Conservation (phyloP, 2,888 invertebrate species). For the Pterostichus niger region DNA sequence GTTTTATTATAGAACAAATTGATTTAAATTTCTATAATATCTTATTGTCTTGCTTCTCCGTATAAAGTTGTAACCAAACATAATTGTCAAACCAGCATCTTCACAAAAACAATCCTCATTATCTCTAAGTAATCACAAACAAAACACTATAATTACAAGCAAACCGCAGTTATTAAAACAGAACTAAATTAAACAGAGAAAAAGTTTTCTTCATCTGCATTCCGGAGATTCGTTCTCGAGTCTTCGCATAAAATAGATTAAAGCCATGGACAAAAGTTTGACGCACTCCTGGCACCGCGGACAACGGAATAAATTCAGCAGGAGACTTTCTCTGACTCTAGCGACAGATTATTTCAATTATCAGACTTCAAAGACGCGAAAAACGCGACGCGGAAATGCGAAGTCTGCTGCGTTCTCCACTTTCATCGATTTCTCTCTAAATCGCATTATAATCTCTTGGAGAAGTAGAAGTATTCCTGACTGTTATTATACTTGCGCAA, state of each 20-base stretch:
- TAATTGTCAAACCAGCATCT: neutral
- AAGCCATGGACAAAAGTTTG: slow-evolving; percentile 20
- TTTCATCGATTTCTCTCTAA: slow-evolving; percentile 15
- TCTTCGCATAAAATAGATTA: slow-evolving; percentile 14
- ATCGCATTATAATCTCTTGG: slow-evolving; percentile 22
- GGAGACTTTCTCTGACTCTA: slow-evolving; percentile 14
- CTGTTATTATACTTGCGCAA: slow-evolving; percentile 36
- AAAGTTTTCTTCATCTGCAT: slow-evolving; percentile 17
- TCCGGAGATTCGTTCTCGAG: neutral
- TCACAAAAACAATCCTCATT: slow-evolving; percentile 19
- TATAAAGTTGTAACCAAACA: neutral
- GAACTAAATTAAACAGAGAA: slow-evolving; percentile 25
- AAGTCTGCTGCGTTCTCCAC: neutral
- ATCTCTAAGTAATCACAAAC: slow-evolving; percentile 13
- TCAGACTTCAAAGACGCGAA: slow-evolving; percentile 24
- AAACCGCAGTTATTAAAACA: slow-evolving; percentile 29
- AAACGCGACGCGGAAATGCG: slow-evolving; percentile 18
- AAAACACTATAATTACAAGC: slow-evolving; percentile 21
- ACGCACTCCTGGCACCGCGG: slow-evolving; percentile 9
- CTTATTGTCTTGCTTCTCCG: too few relatives aligned
- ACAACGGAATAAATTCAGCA: slow-evolving; percentile 22
- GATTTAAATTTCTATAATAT: too few relatives aligned
- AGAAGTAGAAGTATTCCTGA: slow-evolving; percentile 24
- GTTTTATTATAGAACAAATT: too few relatives aligned
- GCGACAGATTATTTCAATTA: slow-evolving; percentile 40